Conservation (phyloP, 1,140 invertebrate genomes). For the Megathymus violae region DNA sequence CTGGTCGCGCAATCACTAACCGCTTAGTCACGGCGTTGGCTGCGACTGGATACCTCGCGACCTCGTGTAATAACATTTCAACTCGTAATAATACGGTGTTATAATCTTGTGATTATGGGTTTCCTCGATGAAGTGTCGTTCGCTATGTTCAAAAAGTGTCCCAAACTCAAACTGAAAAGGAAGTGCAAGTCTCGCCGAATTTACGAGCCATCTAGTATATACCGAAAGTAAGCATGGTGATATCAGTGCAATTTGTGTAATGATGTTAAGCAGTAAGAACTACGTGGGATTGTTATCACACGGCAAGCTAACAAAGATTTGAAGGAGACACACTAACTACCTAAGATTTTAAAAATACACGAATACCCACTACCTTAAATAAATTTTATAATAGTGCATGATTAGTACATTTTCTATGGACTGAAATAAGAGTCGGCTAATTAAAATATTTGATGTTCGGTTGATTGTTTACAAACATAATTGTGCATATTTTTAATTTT, state of each 20-base stretch:
- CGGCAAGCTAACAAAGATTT: conserved; percentile 2
- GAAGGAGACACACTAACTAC: no score
- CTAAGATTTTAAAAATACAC: no score
- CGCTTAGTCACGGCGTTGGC: conserved; percentile 71
- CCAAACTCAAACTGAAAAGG: conserved; percentile 63
- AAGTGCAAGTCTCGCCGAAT: conserved; percentile 37
- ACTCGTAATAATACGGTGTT: conserved; percentile 67
- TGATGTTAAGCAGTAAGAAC: conserved; percentile 3
- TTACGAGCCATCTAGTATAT: conserved; percentile 1
- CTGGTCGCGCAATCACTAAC: conserved; percentile 51
- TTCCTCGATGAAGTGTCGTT: conserved; percentile 67
- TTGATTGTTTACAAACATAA: background rate
- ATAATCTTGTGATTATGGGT: conserved; percentile 62
- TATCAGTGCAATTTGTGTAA: conserved; percentile 1
- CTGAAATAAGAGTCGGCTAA: no score
- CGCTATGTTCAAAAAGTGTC: conserved; percentile 76
- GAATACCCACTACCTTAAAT: no score
- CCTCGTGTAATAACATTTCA: conserved; percentile 44
- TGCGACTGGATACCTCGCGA: conserved; percentile 54
- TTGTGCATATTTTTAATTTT: no score
- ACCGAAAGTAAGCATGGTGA: conserved; percentile 23
- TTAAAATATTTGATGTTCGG: no score
- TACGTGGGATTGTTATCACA: conserved; percentile 24
- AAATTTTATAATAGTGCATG: conserved; percentile 11
- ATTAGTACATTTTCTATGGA: no score